Evolutionary conservation across 2,113 vertebrate genomes (phyloP).

Genomic region (Furnarius figulus): DNA sequence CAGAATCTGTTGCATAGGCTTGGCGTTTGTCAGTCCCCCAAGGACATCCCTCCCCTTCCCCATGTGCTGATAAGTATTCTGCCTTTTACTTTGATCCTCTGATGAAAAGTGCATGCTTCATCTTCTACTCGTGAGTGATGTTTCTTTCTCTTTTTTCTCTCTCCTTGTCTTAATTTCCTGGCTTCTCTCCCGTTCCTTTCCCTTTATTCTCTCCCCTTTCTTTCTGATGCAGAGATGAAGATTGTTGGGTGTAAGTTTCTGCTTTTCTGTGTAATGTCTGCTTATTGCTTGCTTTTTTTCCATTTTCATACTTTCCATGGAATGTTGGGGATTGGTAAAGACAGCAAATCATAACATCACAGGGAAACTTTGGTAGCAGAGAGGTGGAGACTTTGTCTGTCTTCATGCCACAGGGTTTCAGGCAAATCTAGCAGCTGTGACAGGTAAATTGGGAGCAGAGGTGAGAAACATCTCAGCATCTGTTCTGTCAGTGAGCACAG

Average conservation of each 20-base stretch:
- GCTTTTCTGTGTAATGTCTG: slow-evolving; percentile 74
- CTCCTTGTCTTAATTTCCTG: slow-evolving; percentile 72
- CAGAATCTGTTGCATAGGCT: slow-evolving; percentile 54
- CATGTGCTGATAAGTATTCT: slow-evolving; percentile 65
- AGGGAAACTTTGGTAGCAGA: not conserved
- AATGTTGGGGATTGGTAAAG: slow-evolving; percentile 62
- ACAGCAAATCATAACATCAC: slow-evolving; percentile 7
- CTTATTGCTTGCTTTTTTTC: slow-evolving; percentile 72
- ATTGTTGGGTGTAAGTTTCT: slow-evolving; percentile 87
- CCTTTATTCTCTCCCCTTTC: slow-evolving; percentile 70
- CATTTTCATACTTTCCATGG: slow-evolving; percentile 72
- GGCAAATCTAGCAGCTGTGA: not conserved
- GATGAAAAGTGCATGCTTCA: slow-evolving; percentile 74
- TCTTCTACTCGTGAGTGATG: slow-evolving; percentile 70
- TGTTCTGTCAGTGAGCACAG: not conserved
- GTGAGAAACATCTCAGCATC: slow-evolving; percentile 16
- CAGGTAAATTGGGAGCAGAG: not conserved
- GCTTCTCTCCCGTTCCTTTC: slow-evolving; percentile 68
- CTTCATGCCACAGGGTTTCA: slow-evolving; percentile 4
- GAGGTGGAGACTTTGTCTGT: not conserved
- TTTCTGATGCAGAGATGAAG: slow-evolving; percentile 85
- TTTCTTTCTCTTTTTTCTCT: slow-evolving; percentile 73
- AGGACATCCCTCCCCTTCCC: slow-evolving; percentile 50
- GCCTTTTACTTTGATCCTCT: slow-evolving; percentile 71
- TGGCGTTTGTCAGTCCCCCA: slow-evolving; percentile 55